Base-by-base conservation (phyloP, 2,113 vertebrate species). In the Eurypyga helias region DNA sequence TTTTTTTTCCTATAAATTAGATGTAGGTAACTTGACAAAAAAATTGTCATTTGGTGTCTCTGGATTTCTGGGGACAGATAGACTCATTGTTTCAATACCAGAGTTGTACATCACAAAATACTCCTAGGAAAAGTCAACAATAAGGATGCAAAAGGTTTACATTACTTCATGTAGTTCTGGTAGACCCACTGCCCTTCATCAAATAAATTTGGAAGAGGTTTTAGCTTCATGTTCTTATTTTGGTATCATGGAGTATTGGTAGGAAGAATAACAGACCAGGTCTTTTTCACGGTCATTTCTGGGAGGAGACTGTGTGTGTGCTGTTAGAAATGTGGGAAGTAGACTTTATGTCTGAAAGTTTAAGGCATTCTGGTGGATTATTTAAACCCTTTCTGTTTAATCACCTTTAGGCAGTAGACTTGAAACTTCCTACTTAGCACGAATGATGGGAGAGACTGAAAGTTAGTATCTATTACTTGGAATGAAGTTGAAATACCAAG, bases 261-360 rank as follows among this genome's bases (percentile, higher is more conserved):
- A 31, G 21, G 15, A 87, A 61, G n/a, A 83, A 52, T 46, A 54
- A 25, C 10, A 46, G 23, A 46, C 2, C 3, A 1, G 4, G 16
- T 61, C n/a, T 61, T 66, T 26, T 19, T 15, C 9, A 18, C 6
- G 28, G 11, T 18, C 7, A 16, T 60, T 38, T 54, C 36, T 29
- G 2, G 3, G 25, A 5, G 12, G 3, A 45, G 13, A 11, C 20
- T 52, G 21, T 2, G 11, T 29, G 8, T 46, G 23, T 21, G 5
- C 18, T 79, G 3, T 90, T 72, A 76, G n/a, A 54, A 85, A 54
- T 34, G 5, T 23, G 45, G 13, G 26, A 62, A 76, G 6, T 51
- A 54, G 48, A 29, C 26, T 21, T 48, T 51, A 26, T 60, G 4
- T 65, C 57, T 64, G 9, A 54, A 71, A 57, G 19, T 79, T 71